phyloP scores from a whole-genome alignment of 2,113 vertebrate species.

The Ophthalmolycus amberensis region DNA sequence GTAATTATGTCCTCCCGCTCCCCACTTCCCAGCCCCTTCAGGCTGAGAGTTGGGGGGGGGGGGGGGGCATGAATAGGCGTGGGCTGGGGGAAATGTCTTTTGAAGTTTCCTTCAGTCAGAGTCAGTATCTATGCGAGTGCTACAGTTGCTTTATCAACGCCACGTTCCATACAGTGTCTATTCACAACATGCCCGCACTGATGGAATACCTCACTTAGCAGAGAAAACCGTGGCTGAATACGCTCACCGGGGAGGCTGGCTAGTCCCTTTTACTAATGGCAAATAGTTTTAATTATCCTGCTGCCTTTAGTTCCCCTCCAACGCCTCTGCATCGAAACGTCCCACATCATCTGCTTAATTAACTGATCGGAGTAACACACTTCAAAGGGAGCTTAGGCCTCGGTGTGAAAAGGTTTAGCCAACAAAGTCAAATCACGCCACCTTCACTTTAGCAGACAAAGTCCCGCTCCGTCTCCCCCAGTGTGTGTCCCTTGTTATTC shows the following conservation, averaged over 20 bases:
- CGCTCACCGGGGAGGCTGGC: constrained; percentile 36
- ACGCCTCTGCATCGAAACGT: constrained; percentile 56
- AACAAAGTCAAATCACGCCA: constrained; percentile 69
- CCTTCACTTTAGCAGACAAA: constrained; percentile 47
- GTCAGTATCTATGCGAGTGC: constrained; percentile 56
- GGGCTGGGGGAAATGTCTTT: constrained; percentile 67
- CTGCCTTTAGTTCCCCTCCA: constrained; percentile 70
- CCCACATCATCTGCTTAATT: constrained; percentile 73
- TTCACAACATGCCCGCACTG: constrained; percentile 51
- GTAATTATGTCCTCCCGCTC: constrained; percentile 80
- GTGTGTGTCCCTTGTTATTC: constrained; percentile 46
- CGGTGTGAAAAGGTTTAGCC: constrained; percentile 62
- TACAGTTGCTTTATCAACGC: constrained; percentile 76
- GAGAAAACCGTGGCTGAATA: constrained; percentile 55
- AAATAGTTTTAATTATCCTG: constrained; percentile 75
- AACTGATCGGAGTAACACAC: constrained; percentile 54
- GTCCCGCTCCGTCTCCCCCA: constrained; percentile 14
- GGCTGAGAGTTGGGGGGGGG: constrained; percentile 59
- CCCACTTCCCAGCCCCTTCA: constrained; percentile 69
- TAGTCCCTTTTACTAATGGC: constrained; percentile 63
- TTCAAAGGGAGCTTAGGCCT: constrained; percentile 59
- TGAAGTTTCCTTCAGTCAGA: constrained; percentile 67
- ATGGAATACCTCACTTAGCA: constrained; percentile 61
- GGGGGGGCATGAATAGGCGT: constrained; percentile 48
- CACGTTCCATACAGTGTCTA: constrained; percentile 70